Evolutionary conservation across 2,888 invertebrate species (phyloP).

Genomic region (Parascotia fuliginaria): DNA sequence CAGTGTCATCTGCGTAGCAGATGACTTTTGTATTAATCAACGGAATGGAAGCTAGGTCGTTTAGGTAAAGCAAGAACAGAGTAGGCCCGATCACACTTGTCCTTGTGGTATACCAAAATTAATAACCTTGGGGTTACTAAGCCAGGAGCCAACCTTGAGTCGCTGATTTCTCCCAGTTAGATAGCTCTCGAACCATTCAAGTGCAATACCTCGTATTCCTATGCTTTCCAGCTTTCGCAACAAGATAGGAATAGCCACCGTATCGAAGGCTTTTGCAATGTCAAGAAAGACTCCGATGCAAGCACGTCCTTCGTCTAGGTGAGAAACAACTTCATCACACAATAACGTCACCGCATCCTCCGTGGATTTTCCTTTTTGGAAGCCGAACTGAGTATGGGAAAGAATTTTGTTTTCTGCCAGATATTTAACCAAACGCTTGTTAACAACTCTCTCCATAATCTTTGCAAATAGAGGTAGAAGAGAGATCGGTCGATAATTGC

Average conservation of each 20-base stretch:
- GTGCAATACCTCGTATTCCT: neutral
- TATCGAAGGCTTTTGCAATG: neutral
- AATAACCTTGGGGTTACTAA: neutral
- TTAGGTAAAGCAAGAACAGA: neutral
- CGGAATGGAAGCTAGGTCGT: neutral
- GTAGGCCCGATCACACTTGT: neutral
- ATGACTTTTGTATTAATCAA: neutral
- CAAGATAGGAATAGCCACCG: neutral
- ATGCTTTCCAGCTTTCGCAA: neutral
- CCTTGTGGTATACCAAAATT: neutral
- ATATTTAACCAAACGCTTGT: neutral
- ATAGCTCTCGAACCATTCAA: neutral
- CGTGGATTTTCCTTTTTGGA: neutral
- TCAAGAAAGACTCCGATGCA: neutral
- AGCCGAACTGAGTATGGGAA: neutral
- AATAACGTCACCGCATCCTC: too few relatives aligned
- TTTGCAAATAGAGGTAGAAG: neutral
- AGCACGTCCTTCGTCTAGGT: neutral
- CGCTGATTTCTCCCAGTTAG: neutral
- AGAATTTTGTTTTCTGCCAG: neutral
- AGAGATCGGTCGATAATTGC: neutral
- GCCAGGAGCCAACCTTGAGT: neutral
- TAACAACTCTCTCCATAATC: neutral
- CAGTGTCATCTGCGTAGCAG: neutral
- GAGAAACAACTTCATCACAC: too few relatives aligned